A percentile compares a stretch with the other conserved stretches of the same genome.
Conservation (phyloP, 2,113 vertebrate species). For the Grallaria varia region DNA sequence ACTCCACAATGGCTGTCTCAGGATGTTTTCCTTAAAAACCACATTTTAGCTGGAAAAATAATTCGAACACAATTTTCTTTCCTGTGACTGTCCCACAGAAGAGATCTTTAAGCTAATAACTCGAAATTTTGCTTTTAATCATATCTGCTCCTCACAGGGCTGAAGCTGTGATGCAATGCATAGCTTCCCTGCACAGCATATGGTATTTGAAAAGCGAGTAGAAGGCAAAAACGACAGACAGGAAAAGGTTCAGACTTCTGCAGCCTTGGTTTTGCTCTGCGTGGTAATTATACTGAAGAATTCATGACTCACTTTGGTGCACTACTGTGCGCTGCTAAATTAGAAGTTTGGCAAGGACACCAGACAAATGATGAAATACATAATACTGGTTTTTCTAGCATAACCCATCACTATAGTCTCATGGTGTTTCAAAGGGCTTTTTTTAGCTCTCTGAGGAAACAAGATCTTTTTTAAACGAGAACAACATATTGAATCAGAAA, state of each 20-base stretch:
- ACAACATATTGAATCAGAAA: background rate
- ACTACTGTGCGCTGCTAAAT: conserved; percentile 58
- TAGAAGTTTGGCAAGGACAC: conserved; percentile 56
- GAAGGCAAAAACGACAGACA: conserved; percentile 44
- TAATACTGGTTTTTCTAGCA: conserved; percentile 47
- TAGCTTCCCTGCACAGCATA: background rate
- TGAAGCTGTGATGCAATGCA: background rate
- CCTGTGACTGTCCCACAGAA: background rate
- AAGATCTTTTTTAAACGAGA: background rate
- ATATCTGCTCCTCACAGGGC: background rate
- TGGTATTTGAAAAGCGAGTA: background rate
- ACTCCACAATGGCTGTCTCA: background rate
- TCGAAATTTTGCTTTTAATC: background rate
- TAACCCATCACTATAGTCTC: conserved; percentile 4
- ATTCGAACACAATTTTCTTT: background rate
- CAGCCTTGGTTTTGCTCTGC: conserved; percentile 52
- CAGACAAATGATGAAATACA: conserved; percentile 59
- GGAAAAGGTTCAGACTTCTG: conserved; percentile 67
- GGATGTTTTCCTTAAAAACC: background rate
- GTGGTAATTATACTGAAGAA: conserved; percentile 64
- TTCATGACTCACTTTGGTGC: conserved; percentile 68
- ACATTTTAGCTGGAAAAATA: background rate
- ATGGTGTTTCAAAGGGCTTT: background rate
- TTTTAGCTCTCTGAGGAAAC: conserved; percentile 20
- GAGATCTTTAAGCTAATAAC: background rate